Conservation (phyloP, 2,888 invertebrate species). For the Hanleya hanleyi region DNA sequence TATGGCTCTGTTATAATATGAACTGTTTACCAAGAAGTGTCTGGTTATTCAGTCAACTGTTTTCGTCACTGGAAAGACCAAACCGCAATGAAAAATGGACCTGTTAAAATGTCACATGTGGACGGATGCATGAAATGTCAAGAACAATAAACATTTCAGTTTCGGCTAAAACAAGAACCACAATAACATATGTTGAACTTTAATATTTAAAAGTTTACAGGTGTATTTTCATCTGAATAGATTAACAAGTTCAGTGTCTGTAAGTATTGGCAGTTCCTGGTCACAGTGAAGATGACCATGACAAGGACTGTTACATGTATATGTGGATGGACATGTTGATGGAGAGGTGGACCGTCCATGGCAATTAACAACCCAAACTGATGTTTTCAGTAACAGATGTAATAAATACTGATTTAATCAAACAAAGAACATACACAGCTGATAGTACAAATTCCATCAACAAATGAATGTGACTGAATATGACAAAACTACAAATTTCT, state of each 20-base stretch:
- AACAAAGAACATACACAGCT: no score
- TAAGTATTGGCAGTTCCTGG: not conserved
- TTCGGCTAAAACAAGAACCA: not conserved
- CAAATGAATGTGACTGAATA: no score
- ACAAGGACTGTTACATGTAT: not conserved
- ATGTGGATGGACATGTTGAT: not conserved
- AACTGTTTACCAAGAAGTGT: not conserved
- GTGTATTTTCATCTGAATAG: not conserved
- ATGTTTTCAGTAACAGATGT: not conserved
- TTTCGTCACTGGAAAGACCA: not conserved
- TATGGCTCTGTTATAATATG: not conserved
- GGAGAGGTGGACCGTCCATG: not conserved
- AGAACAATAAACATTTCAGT: not conserved
- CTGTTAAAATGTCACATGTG: not conserved
- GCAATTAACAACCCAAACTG: not conserved
- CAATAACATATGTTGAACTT: not conserved
- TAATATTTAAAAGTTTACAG: not conserved
- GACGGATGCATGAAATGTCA: not conserved
- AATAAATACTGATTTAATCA: not conserved
- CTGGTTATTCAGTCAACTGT: not conserved
- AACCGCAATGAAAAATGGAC: not conserved
- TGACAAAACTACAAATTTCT: not conserved
- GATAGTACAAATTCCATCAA: no score
- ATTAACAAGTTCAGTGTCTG: not conserved
- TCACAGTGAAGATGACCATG: not conserved